A percentile compares a stretch with the other conserved stretches of the same genome.
These are phyloP conservation scores for Ciona savignyi DNA, from an alignment of 23 tunicate species.

Conservation along the genomic window DNA sequence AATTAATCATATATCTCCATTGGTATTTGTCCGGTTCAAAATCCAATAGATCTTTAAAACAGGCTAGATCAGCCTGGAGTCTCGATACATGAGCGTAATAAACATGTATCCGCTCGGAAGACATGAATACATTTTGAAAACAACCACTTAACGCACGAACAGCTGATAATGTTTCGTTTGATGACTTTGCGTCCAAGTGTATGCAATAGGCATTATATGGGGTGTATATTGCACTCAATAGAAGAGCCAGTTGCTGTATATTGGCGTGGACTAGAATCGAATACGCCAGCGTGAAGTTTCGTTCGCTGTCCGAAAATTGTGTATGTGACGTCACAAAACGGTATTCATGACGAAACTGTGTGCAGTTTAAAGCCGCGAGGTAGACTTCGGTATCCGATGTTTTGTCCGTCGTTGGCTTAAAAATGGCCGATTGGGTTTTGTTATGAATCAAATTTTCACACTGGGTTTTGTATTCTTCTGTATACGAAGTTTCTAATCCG, in stretches of 20 bases:
- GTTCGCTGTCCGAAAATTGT: slow-evolving; percentile 13
- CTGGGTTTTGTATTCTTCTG: too few relatives aligned
- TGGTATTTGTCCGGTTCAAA: not conserved
- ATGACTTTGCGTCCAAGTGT: slow-evolving; percentile 43
- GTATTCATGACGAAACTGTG: not conserved
- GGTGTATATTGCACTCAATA: slow-evolving; percentile 53
- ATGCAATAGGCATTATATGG: slow-evolving; percentile 63
- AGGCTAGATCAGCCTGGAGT: slow-evolving; percentile 61
- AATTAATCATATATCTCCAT: slow-evolving; percentile 66
- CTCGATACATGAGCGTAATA: slow-evolving; percentile 46
- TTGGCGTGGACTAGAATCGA: slow-evolving; percentile 38
- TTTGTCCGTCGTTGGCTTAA: not conserved
- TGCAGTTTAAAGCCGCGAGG: not conserved
- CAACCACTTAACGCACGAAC: slow-evolving; percentile 19
- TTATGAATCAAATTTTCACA: too few relatives aligned
- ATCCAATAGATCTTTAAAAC: slow-evolving; percentile 60
- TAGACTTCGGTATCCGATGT: not conserved
- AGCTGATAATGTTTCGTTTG: not conserved
- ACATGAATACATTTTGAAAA: slow-evolving; percentile 51
- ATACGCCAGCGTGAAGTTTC: slow-evolving; percentile 51
- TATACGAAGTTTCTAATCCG: too few relatives aligned
- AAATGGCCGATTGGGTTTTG: too few relatives aligned
- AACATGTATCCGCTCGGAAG: slow-evolving; percentile 22
- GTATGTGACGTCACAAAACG: slow-evolving; percentile 11
- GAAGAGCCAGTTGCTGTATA: slow-evolving; percentile 39